Base-by-base conservation (phyloP, 1,140 invertebrate species). In the Lethrus apterus region DNA sequence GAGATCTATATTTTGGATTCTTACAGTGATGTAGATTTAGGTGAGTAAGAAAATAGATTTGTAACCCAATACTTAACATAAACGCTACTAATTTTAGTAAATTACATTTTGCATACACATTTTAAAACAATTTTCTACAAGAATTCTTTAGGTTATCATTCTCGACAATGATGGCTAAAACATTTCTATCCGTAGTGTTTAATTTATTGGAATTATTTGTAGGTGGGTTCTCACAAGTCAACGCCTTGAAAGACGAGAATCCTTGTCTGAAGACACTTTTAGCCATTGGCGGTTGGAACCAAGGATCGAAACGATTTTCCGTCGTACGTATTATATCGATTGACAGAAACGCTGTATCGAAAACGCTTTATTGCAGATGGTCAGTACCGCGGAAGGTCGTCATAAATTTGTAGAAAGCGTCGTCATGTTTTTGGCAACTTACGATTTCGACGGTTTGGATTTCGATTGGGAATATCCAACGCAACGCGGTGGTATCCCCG, bases 211-310 rank as follows among this genome's bases (percentile, higher is more conserved):
- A n/a, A n/a, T n/a, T n/a, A n/a, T 15, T 29, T 42, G 3, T 38
- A 68, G 65, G 51, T 38, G 70, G 64, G 8, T 76, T 64, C 41
- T 57, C 63, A 11, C 54, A 67, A 15, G 74, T 81, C 52, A 71
- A 64, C 14, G 52, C 52, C 0, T 56, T 84, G 13, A 83, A 79
- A 55, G 45, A 72, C 9, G 44, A 54, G 7, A 86, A 81, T 59
- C 75, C 80, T 0, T 65, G 69, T 0, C 44, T 81, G 0, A 89
- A 87, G 58, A 68, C 74, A 0, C 32, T 87, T n/a, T 55, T 87
- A 0, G 80, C 81, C 0, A 78, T 89, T 41, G 86, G 86, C 9
- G 85, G 86, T 1, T 86, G 82, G 82, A 83, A 79, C 47, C 78
- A 82, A 58, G 77, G 76, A 10, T 80, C 78, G 0, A 24, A 26